phyloP scores from a whole-genome alignment of 2,888 invertebrate species.

The Leptopilina myrica region DNA sequence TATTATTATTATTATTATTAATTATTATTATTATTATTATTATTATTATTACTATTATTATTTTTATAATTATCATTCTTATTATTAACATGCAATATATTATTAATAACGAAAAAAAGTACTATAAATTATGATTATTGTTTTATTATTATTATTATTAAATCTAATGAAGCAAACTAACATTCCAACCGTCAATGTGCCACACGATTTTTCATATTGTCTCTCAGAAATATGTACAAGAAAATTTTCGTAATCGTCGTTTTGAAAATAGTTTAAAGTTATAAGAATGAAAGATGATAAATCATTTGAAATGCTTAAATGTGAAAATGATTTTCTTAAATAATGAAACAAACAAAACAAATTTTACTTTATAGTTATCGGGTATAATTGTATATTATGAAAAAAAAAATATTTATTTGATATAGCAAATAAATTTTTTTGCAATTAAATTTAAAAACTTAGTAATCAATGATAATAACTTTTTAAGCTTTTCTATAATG shows the following conservation, averaged over 20 bases:
- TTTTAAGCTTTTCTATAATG: too few species aligned
- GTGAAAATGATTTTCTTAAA: background rate
- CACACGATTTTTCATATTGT: slow-evolving; percentile 79
- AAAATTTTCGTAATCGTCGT: slow-evolving; percentile 51
- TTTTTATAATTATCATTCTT: too few species aligned
- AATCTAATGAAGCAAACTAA: slow-evolving; percentile 77
- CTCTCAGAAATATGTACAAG: slow-evolving; percentile 62
- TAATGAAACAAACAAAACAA: too few species aligned
- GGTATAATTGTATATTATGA: background rate
- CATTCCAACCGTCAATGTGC: slow-evolving; percentile 83
- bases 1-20: slow-evolving; percentile 25
- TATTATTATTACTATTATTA: background rate
- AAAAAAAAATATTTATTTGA: too few species aligned
- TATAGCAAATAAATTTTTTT: too few species aligned
- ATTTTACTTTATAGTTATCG: too few species aligned
- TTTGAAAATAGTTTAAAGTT: slow-evolving; percentile 25
- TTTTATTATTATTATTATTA: slow-evolving; percentile 62
- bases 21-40: slow-evolving; percentile 53
- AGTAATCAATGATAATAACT: too few species aligned
- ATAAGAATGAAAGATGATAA: slow-evolving; percentile 10
- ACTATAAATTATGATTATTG: slow-evolving; percentile 53
- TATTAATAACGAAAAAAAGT: slow-evolving; percentile 63
- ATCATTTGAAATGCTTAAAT: slow-evolving; percentile 29
- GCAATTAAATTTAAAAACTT: too few species aligned
- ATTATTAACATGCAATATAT: slow-evolving; percentile 58